Conservation (phyloP, 2,113 vertebrate genomes). For the Murina feae region DNA sequence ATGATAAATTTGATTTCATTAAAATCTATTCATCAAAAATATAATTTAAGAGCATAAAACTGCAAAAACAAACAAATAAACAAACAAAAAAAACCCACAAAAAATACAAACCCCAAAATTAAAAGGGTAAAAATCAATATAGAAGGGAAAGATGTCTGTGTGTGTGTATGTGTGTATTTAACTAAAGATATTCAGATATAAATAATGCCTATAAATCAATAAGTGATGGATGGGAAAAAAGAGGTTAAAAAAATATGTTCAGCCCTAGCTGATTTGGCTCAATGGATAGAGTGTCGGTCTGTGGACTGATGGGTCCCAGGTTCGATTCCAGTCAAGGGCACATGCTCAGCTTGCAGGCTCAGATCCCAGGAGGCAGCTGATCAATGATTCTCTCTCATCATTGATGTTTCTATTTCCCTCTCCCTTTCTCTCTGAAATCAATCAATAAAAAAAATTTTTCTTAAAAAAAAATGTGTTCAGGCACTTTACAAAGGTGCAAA, state of each 20-base stretch:
- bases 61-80: no score
- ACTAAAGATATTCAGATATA: neutral
- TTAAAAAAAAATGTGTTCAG: neutral
- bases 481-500: neutral
- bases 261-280: no score
- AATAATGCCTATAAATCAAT: neutral
- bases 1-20: neutral
- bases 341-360: no score
- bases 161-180: neutral
- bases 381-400: no score
- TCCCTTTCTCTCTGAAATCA: no score
- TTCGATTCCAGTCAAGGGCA: no score
- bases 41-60: neutral
- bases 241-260: neutral
- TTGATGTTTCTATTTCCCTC: no score
- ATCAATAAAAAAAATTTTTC: no score
- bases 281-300: no score
- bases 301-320: no score
- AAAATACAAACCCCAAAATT: neutral
- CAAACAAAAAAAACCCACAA: neutral
- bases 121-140: neutral
- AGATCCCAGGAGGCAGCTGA: no score
- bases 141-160: neutral
- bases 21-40: neutral
- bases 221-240: neutral